Conservation (phyloP, 2,888 invertebrate species). For the Diabrotica balteata region DNA sequence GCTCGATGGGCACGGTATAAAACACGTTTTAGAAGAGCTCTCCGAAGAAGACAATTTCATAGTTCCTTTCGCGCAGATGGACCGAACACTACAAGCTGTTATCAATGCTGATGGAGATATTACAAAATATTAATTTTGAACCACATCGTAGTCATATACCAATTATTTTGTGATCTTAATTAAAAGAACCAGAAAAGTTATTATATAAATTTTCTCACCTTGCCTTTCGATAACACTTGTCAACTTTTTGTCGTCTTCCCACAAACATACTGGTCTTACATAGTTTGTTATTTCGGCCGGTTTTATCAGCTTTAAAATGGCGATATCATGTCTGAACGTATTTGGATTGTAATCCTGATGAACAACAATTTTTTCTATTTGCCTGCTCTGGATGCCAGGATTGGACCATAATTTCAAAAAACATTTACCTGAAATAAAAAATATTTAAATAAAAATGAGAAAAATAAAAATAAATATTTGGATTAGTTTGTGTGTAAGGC, state of each 20-base stretch:
- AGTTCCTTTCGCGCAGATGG: too few species aligned
- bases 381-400: constrained; percentile 56
- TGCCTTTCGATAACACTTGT: constrained; percentile 44
- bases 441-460: too few species aligned
- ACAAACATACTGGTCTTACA: constrained; percentile 56
- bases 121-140: too few species aligned
- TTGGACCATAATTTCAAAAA: constrained; percentile 55
- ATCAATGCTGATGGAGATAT: too few species aligned
- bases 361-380: constrained; percentile 50
- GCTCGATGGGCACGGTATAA: too few species aligned
- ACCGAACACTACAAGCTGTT: too few species aligned
- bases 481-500: too few species aligned
- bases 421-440: constrained; percentile 50
- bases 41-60: too few species aligned
- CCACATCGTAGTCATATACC: not conserved
- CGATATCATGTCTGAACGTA: constrained; percentile 54
- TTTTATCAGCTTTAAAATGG: constrained; percentile 49
- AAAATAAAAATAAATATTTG: too few species aligned
- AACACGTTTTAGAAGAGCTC: too few species aligned
- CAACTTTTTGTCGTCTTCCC: constrained; percentile 47
- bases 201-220: constrained; percentile 38
- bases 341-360: constrained; percentile 53
- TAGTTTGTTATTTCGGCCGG: constrained; percentile 53
- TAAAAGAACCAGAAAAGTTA: too few species aligned
- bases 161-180: not conserved